These are phyloP conservation scores for Zygaena filipendulae DNA, from an alignment of 2,888 invertebrate genomes.

Conservation along the genomic window DNA sequence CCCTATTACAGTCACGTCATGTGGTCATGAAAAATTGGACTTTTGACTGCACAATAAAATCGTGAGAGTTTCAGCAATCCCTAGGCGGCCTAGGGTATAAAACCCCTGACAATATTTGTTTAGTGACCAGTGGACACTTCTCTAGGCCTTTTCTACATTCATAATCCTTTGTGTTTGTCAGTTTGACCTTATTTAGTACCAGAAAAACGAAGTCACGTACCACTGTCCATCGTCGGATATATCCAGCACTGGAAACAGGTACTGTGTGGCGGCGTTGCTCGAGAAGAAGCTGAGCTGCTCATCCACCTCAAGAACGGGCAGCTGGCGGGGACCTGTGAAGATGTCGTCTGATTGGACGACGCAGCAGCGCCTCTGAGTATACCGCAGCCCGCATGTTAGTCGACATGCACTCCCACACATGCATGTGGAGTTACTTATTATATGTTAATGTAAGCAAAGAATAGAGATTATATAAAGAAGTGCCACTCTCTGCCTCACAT, in stretches of 20 bases:
- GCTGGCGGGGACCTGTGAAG: slow-evolving; percentile 64
- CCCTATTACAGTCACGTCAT: not conserved
- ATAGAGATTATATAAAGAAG: slow-evolving; percentile 1
- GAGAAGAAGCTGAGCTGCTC: slow-evolving; percentile 75
- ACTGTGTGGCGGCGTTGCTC: slow-evolving; percentile 75
- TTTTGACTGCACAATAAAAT: not conserved
- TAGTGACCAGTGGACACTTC: no score
- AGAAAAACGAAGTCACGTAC: no score
- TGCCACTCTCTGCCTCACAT: no score
- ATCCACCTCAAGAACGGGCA: slow-evolving; percentile 75
- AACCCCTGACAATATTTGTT: no score
- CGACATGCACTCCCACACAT: slow-evolving; percentile 18
- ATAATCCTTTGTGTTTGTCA: no score
- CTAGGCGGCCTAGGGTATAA: no score
- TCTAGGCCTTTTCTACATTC: no score
- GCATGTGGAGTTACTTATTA: slow-evolving; percentile 20
- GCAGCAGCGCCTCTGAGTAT: no score
- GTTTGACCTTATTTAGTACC: no score
- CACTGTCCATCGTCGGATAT: slow-evolving; percentile 40
- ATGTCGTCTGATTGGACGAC: slow-evolving; percentile 44
- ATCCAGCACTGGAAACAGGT: slow-evolving; percentile 64
- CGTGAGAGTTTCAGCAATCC: no score
- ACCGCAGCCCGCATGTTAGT: slow-evolving; percentile 29
- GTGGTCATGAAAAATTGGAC: no score
- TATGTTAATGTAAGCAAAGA: slow-evolving; percentile 5